Base-by-base conservation (phyloP, 2,888 invertebrate species). In the Tineola bisselliella region DNA sequence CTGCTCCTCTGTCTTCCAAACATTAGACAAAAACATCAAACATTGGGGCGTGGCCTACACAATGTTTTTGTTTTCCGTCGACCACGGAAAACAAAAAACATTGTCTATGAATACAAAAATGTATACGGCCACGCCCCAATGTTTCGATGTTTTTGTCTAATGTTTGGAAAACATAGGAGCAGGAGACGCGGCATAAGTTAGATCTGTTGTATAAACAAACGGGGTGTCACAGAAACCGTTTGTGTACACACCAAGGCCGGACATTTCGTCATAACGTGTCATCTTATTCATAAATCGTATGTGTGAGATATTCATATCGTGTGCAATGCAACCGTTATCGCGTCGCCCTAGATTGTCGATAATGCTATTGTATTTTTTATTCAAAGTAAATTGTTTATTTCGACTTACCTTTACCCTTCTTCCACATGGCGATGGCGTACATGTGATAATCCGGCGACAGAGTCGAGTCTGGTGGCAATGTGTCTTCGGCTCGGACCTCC, bases 391-490 rank as follows among this genome's bases (percentile, higher is more conserved):
- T 38, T n/a, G n/a, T n/a, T n/a, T n/a, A n/a, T n/a, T n/a, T n/a
- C n/a, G 6, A 81, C 88, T 72, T 77, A 91, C 92, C 92, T 89
- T 91, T 91, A 76, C 91, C 90, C 76, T 90, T 88, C 77, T 91
- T 90, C 89, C 92, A 91, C 76, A 92, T 84, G 68, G 91, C 91
- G 68, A 93, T 87, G 67, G 92, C 92, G 78, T 90, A 92, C 87
- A 90, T 86, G 68, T 88, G 87, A 70, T 86, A 81, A 68, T 89
- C 89, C 61, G 89, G 88, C 63, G 84, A 81, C 68, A 88, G 65
- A 44, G 72, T 66, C 0, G 87, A 79, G 67, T 87, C 88, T 58
- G 84, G 79, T 54, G 86, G 84, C 66, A 87, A 67, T 1, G 84
- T 81, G 63, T 88, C 84, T 67, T 84, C 82, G 59, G 88, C 88